phyloP scores from a whole-genome alignment of 2,113 vertebrate species.

The Siphamia tubifer region DNA sequence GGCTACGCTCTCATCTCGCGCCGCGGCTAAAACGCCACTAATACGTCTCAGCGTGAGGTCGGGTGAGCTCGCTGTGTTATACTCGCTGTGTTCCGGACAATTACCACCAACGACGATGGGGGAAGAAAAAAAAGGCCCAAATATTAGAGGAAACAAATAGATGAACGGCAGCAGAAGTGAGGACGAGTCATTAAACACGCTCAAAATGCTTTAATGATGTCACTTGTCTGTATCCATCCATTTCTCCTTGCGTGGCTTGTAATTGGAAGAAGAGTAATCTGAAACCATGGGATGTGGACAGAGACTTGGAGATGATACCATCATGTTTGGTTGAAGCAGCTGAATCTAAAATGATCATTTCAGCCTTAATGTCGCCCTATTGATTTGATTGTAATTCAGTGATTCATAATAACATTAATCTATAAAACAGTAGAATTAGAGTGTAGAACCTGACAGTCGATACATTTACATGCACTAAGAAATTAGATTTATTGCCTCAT shows the following conservation, averaged over 20 bases:
- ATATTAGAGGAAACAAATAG: constrained; percentile 48
- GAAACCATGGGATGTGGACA: constrained; percentile 14
- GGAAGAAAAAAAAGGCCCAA: constrained; percentile 11
- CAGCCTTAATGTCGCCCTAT: constrained; percentile 25
- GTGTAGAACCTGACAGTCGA: background rate
- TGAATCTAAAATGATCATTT: constrained; percentile 33
- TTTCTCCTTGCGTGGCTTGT: constrained; percentile 20
- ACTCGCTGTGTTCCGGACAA: constrained; percentile 38
- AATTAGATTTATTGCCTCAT: too few species aligned
- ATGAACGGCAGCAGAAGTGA: constrained; percentile 34
- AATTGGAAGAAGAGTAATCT: constrained; percentile 44
- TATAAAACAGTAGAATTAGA: constrained; percentile 14
- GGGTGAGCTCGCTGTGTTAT: constrained; percentile 20
- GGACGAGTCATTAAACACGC: constrained; percentile 63
- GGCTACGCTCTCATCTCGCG: constrained; percentile 21
- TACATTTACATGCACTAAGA: too few species aligned
- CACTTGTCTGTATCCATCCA: constrained; percentile 46
- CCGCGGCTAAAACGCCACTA: constrained; percentile 39
- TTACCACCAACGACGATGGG: constrained; percentile 18
- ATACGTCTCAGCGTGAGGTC: constrained; percentile 42
- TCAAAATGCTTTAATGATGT: constrained; percentile 47
- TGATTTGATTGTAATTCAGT: constrained; percentile 39
- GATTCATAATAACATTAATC: constrained; percentile 45
- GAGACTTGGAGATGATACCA: constrained; percentile 32
- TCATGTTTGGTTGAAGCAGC: background rate